Evolutionary conservation across 2,113 vertebrate species (phyloP).

Genomic region (Poeciliopsis occidentalis): DNA sequence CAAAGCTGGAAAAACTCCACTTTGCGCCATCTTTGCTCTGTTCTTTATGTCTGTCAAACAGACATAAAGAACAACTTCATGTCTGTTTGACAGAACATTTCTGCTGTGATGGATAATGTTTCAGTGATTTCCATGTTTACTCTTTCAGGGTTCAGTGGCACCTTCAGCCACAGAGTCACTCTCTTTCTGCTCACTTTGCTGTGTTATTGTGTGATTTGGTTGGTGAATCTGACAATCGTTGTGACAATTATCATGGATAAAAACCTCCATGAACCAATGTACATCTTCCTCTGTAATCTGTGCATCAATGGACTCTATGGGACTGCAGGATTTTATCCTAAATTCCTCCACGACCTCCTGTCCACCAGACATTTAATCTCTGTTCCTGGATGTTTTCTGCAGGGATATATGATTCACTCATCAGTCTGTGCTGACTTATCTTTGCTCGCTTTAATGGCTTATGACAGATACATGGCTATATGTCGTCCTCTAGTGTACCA

Average conservation of each 20-base stretch:
- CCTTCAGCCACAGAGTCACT: conserved; percentile 5
- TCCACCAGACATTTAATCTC: conserved; percentile 44
- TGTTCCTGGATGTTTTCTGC: conserved; percentile 46
- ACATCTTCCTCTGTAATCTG: conserved; percentile 55
- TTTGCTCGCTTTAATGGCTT: conserved; percentile 41
- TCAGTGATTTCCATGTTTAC: conserved; percentile 44
- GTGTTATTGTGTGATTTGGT: conserved; percentile 53
- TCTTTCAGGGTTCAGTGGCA: conserved; percentile 34
- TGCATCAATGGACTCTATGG: conserved; percentile 61
- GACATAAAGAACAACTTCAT: no score
- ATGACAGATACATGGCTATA: conserved; percentile 59
- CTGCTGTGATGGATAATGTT: conserved; percentile 36
- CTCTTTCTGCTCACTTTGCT: conserved; percentile 46
- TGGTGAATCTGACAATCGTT: conserved; percentile 45
- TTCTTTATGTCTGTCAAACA: no score
- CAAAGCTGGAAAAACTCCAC: background rate
- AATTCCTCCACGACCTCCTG: conserved; percentile 53
- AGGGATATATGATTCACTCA: conserved; percentile 52
- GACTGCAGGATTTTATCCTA: conserved; percentile 54
- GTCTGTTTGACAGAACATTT: background rate
- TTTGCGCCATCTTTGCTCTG: no score
- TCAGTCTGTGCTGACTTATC: conserved; percentile 35
- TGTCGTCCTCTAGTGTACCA: conserved; percentile 56
- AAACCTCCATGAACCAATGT: conserved; percentile 60
- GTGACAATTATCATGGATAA: conserved; percentile 31